Evolutionary conservation across 2,888 invertebrate species (phyloP).

Genomic region (Meghimatium bilineatum): DNA sequence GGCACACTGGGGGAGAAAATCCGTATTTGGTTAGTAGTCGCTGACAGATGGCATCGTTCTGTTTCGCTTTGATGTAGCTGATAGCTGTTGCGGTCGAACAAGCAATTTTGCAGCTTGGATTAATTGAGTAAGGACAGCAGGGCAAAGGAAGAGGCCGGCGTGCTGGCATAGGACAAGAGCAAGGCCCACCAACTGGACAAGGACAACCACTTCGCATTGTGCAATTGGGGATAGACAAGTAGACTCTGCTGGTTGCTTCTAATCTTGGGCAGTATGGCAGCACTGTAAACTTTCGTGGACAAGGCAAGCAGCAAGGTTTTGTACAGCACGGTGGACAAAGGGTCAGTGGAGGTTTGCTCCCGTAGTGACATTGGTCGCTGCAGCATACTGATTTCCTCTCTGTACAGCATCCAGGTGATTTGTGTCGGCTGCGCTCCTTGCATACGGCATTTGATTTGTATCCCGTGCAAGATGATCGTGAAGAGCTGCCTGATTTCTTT

Average conservation of each 20-base stretch:
- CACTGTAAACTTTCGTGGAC: conserved; percentile 11
- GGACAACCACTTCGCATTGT: conserved; percentile 16
- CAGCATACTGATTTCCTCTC: neutral
- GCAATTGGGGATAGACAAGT: conserved; percentile 18
- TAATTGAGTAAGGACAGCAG: neutral
- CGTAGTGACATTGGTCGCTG: neutral
- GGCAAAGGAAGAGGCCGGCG: neutral
- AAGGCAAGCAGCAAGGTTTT: conserved; percentile 37
- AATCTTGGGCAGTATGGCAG: conserved; percentile 20
- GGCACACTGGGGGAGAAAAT: neutral
- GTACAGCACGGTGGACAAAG: conserved; percentile 29
- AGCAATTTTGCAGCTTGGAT: neutral
- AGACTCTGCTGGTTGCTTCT: neutral
- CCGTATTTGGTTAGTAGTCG: conserved; percentile 20
- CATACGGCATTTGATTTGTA: neutral
- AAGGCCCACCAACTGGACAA: conserved; percentile 16
- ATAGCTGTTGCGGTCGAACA: neutral
- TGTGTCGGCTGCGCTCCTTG: neutral
- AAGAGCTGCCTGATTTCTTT: neutral
- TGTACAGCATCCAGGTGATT: neutral
- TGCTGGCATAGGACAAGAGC: neutral
- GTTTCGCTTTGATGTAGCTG: conserved; percentile 37
- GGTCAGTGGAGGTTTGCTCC: neutral
- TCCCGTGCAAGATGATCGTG: neutral
- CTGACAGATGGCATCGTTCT: conserved; percentile 32